These are phyloP conservation scores for Heterocephalus glaber DNA, from an alignment of 2,113 vertebrate genomes.

Conservation along the genomic window DNA sequence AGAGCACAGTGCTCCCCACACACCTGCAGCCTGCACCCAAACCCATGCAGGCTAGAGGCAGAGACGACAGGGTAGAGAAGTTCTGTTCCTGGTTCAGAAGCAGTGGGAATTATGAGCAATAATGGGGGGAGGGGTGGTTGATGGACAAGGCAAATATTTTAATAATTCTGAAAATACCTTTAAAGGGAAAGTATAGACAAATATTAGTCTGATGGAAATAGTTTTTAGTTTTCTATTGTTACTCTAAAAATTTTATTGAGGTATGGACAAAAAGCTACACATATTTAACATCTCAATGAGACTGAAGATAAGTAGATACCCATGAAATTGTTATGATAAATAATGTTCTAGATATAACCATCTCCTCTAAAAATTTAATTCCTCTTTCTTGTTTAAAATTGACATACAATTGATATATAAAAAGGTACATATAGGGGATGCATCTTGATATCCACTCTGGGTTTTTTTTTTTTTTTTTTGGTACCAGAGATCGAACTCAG, in stretches of 20 bases:
- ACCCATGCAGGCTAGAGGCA: neutral
- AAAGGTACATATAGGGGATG: neutral
- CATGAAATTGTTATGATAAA: neutral
- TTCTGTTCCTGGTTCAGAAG: neutral
- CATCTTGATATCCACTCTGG: neutral
- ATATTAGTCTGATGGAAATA: neutral
- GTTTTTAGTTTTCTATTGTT: neutral
- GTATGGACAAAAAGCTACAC: neutral
- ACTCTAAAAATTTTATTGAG: neutral
- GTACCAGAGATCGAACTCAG: no score
- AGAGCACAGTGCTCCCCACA: neutral
- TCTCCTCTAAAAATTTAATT: neutral
- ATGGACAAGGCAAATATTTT: neutral
- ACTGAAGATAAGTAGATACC: neutral
- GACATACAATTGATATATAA: neutral
- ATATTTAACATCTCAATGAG: neutral
- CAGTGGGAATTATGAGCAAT: neutral
- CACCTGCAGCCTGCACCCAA: slow-evolving; percentile 4
- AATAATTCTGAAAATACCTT: neutral
- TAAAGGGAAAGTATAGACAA: neutral
- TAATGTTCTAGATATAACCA: neutral
- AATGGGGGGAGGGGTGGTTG: neutral
- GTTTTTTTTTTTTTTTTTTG: no score
- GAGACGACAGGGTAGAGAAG: neutral
- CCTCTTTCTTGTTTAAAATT: neutral